Evolutionary conservation across 1,140 invertebrate genomes (phyloP).

Genomic region (Steinernema khuongi): DNA sequence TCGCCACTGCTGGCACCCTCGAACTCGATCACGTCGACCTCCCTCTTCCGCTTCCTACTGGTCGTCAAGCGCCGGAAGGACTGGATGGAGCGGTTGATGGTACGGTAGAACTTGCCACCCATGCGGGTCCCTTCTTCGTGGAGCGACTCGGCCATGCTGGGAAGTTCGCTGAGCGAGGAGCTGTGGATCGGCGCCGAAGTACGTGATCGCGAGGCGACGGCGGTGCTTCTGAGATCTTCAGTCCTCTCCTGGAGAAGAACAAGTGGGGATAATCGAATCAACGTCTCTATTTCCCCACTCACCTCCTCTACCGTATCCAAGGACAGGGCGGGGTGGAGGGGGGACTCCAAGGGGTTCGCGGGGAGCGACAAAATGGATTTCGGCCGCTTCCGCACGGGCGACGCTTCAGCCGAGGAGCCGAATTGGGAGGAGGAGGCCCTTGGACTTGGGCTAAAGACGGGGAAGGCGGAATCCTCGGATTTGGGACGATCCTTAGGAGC

Average conservation of each 20-base stretch:
- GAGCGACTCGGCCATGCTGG: not conserved
- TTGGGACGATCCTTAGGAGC: not conserved
- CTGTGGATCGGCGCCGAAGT: not conserved
- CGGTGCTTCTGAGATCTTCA: not conserved
- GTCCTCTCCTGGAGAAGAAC: not conserved
- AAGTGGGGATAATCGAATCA: no score
- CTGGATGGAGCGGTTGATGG: slow-evolving; percentile 2
- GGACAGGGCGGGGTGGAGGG: not conserved
- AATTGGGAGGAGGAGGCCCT: not conserved
- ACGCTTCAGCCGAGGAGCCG: not conserved
- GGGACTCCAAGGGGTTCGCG: not conserved
- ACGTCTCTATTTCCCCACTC: not conserved
- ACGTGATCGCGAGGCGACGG: not conserved
- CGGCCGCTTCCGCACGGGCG: not conserved
- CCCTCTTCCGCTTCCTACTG: not conserved
- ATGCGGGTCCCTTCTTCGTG: not conserved
- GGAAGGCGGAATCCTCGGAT: not conserved
- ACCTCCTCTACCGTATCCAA: not conserved
- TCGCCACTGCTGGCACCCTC: not conserved
- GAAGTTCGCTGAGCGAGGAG: slow-evolving; percentile 11
- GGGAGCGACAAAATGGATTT: not conserved
- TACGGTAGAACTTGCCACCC: not conserved
- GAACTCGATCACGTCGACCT: not conserved
- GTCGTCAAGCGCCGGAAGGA: not conserved
- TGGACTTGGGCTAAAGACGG: not conserved